These are phyloP conservation scores for Delichon dasypus DNA, from an alignment of 2,797 vertebrate genomes.

Conservation along the genomic window DNA sequence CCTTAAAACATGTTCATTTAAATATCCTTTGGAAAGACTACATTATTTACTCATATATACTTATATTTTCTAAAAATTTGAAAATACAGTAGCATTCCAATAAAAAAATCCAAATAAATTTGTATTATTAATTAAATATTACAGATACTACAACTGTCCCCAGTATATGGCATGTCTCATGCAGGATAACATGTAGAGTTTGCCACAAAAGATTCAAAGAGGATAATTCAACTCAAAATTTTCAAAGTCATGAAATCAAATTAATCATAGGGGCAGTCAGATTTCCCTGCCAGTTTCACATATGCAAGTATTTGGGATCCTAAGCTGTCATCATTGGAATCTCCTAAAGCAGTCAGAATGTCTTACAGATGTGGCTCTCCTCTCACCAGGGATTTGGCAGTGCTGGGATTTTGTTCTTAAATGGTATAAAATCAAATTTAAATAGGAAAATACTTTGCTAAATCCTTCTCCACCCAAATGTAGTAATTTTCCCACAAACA, in stretches of 20 bases:
- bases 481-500: neutral
- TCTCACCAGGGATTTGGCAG: neutral
- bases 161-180: neutral
- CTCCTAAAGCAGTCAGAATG: neutral
- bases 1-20: neutral
- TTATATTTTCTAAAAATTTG: neutral
- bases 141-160: neutral
- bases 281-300: neutral
- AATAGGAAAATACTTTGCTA: neutral
- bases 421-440: neutral
- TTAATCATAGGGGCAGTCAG: neutral
- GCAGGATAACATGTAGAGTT: neutral
- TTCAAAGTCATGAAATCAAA: neutral
- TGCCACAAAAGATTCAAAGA: neutral
- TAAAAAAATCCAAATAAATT: neutral
- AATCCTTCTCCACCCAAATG: neutral
- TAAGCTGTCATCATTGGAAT: neutral
- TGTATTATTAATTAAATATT: neutral
- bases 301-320: neutral
- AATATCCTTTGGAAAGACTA: neutral
- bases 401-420: neutral
- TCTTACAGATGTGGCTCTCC: neutral
- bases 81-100: neutral
- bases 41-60: neutral
- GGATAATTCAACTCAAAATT: neutral